Evolutionary conservation across 2,113 vertebrate genomes (phyloP), one percentile per base, ranked within the genome.

Genomic region (Menura novaehollandiae): DNA sequence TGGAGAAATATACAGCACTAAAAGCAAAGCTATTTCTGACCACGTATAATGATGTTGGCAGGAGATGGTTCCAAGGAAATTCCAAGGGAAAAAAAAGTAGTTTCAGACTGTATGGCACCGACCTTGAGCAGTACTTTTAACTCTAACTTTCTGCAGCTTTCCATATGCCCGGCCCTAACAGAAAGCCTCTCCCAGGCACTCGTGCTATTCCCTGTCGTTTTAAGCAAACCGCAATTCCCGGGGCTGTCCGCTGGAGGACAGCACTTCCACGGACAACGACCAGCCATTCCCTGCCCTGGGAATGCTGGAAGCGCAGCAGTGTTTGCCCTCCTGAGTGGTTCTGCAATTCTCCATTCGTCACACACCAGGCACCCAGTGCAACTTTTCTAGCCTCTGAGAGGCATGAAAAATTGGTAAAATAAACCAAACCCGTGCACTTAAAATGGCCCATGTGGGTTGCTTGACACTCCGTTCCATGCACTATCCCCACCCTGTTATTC

Each of bases 191-290:
- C 39, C 16, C 60, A 9, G 32, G 3, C 55, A 2, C 11, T 8
- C 1, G 1, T 1, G 7, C 23, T 32, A 37, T 0, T n/a, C 7
- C 44, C 12, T 2, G 5, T 1, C 1, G 23, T 18, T 13, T 15
- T 0, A 6, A 41, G 35, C 23, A 1, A 5, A 24, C 12, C 0
- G 13, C 30, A 33, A 8, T 14, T 23, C 4, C 13, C 0, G 5
- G 71, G 4, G 9, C 15, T 16, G 6, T 6, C 27, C 88, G 19
- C 56, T 21, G 82, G 95, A 77, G 83, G 79, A 79, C 58, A 83
- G 92, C 78, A 27, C 2, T 2, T 26, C 20, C 43, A 4, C 0
- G 8, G 1, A 16, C 52, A 35, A 6, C 0, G 52, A 30, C 35
- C 35, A 21, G 53, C 44, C 53, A 16, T 11, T 21, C 12, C 24